Evolutionary conservation across 2,113 vertebrate species (phyloP), one percentile per base, ranked within the genome.

Genomic region (Mormyrus iriodes): DNA sequence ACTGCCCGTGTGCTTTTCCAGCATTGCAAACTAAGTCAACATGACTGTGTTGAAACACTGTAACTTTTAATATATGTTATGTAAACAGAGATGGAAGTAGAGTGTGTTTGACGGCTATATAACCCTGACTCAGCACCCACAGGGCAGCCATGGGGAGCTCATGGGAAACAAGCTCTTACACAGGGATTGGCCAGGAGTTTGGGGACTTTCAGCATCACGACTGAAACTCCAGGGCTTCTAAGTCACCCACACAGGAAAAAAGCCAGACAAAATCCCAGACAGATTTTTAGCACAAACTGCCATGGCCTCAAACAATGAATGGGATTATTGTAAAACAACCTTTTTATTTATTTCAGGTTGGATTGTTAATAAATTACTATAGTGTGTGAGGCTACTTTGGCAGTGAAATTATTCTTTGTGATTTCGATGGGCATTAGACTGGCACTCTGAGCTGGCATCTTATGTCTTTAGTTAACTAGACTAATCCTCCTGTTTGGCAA

Each of bases 61-160:
- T 48, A 85, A 85, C 83, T 51, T 84, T 84, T 48, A 85, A 19
- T 85, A 51, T 49, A 85, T 85, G 48, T 85, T 48, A 15, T 49
- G 83, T 85, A 49, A 49, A 51, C 48, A 85, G 19, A 27, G 83
- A 85, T 48, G 46, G 44, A 27, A 85, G 46, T 21, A 15, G 51
- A 51, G 48, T 27, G 48, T 31, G 48, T 85, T 49, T 85, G 83
- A 85, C n/a, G 21, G n/a, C 21, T 27, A n/a, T 13, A 51, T 15
- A 31, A 13, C n/a, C 35, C 82, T 49, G 21, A 48, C 82, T 49
- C 42, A 31, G 44, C 44, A 15, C n/a, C 48, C 83, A 85, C 7
- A 48, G 83, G 2, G 42, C 44, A 85, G 39, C 39, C 83, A 15
- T 49, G 83, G 0, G 0, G n/a, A 31, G 48, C 44, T 39, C 73